Percentiles rank a stretch among this genome's conserved stretches.
These are phyloP conservation scores for Oreortyx pictus DNA, from an alignment of 2,797 vertebrate genomes.

Conservation along the genomic window DNA sequence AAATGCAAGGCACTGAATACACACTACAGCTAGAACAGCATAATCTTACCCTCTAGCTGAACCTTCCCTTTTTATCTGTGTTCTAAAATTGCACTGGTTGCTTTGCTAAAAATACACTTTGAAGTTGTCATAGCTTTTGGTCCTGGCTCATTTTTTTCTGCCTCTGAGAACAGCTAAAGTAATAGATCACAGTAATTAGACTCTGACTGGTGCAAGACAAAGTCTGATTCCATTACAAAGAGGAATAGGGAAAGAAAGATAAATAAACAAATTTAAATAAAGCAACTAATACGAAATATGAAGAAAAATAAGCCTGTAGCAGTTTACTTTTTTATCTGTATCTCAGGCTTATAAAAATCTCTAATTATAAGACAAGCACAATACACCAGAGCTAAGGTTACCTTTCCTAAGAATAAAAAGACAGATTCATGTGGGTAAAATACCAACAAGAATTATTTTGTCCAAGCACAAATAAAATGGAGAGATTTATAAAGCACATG, in stretches of 20 bases:
- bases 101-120: slow-evolving; percentile 64
- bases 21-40: slow-evolving; percentile 12
- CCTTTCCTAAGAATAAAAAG: not conserved
- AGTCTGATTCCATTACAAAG: slow-evolving; percentile 26
- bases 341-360: not conserved
- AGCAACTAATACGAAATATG: not conserved
- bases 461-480: not conserved
- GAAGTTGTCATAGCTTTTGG: slow-evolving; percentile 61
- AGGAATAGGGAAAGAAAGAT: slow-evolving; percentile 14
- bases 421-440: not conserved
- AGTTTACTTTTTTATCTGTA: no score
- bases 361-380: not conserved
- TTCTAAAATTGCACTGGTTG: slow-evolving; percentile 59
- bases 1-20: not conserved
- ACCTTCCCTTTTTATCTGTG: slow-evolving; percentile 57
- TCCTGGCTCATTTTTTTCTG: slow-evolving; percentile 22
- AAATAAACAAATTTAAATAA: not conserved
- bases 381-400: not conserved
- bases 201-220: slow-evolving; percentile 1
- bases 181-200: slow-evolving; percentile 57
- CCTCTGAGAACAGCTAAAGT: slow-evolving; percentile 43
- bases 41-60: slow-evolving; percentile 56
- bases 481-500: not conserved
- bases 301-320: no score
- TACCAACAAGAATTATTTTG: not conserved